A percentile compares a stretch with the other conserved stretches of the same genome.
These are phyloP conservation scores for Elmis aenea DNA, from an alignment of 2,888 invertebrate genomes.

Conservation along the genomic window DNA sequence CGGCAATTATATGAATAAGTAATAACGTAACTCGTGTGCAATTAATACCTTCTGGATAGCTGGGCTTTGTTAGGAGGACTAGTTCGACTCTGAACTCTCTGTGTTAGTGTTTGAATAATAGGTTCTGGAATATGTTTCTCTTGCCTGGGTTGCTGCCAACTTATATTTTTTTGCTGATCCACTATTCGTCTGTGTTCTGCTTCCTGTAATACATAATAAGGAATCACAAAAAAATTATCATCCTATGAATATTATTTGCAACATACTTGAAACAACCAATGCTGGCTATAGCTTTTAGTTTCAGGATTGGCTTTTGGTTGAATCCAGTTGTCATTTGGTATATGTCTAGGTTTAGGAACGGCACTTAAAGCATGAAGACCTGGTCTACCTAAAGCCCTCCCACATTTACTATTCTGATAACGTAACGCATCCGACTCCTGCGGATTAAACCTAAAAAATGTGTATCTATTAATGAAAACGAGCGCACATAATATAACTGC, in stretches of 20 bases:
- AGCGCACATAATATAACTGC: no score
- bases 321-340: constrained; percentile 67
- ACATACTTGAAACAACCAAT: constrained; percentile 81
- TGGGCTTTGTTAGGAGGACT: constrained; percentile 28
- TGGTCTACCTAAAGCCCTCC: constrained; percentile 63
- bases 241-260: constrained; percentile 6
- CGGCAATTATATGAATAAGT: constrained; percentile 9
- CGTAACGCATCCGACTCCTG: constrained; percentile 22
- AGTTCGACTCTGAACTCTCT: constrained; percentile 60
- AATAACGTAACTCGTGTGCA: no score
- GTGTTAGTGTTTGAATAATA: constrained; percentile 64
- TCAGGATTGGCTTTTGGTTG: constrained; percentile 58
- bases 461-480: no score
- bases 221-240: constrained; percentile 12
- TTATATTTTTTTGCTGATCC: constrained; percentile 49
- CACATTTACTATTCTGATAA: constrained; percentile 19
- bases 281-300: constrained; percentile 67
- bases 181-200: constrained; percentile 78
- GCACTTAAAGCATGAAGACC: constrained; percentile 68
- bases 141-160: constrained; percentile 42
- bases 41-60: constrained; percentile 8
- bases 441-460: constrained; percentile 22
- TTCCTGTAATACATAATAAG: constrained; percentile 55
- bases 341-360: constrained; percentile 70
- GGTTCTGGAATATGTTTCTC: constrained; percentile 66